A percentile compares a stretch with the other conserved stretches of the same genome.
These are phyloP conservation scores for Atlantisia rogersi DNA, from an alignment of 2,113 vertebrate species.

Conservation along the genomic window DNA sequence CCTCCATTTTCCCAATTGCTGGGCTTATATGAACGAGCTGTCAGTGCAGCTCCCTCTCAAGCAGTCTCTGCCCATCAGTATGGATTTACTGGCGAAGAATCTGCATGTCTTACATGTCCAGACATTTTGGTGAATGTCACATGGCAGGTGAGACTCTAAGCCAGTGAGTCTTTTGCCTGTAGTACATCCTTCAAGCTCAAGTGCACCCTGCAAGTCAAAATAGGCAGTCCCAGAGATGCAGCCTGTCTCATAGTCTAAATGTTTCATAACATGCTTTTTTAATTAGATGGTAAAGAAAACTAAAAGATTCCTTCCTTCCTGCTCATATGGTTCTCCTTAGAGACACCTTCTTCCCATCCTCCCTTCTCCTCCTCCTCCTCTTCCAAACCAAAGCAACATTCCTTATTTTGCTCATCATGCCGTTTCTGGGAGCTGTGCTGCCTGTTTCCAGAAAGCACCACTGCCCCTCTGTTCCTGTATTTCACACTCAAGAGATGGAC, in stretches of 20 bases:
- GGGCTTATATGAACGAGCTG: neutral
- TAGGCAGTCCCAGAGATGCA: neutral
- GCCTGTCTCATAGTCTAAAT: neutral
- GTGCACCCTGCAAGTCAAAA: neutral
- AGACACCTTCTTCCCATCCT: neutral
- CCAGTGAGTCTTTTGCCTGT: neutral
- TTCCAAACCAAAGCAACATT: neutral
- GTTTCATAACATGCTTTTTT: neutral
- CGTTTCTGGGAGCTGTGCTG: neutral
- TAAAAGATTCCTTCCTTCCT: neutral
- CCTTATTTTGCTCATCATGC: fast-evolving
- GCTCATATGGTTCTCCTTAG: neutral
- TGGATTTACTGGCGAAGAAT: neutral
- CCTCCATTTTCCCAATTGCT: neutral
- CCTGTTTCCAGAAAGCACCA: neutral
- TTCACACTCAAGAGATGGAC: neutral
- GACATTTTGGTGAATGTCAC: neutral
- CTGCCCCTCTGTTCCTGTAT: neutral
- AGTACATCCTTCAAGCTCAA: neutral
- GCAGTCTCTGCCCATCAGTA: neutral
- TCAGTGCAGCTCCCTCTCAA: neutral
- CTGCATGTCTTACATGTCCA: neutral
- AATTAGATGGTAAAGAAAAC: neutral
- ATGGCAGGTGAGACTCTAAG: neutral
- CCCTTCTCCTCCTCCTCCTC: neutral